Base-by-base conservation (phyloP, 1,140 invertebrate species). In the Drosophila grimshawi region DNA sequence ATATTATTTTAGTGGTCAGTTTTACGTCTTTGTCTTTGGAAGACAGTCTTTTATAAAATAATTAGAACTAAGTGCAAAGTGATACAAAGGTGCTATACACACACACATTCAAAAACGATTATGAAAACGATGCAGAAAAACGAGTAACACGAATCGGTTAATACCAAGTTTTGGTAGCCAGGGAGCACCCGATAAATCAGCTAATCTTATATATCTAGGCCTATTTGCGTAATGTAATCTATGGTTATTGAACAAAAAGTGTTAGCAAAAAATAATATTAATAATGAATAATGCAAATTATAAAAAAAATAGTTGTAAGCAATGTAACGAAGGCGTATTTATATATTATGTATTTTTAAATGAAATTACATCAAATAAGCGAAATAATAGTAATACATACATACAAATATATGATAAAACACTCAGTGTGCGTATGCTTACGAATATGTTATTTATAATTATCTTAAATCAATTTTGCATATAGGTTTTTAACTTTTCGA, bases 21-120 rank as follows among this genome's bases (percentile, higher is more conserved):
- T 80, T 48, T 57, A 67, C 52, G 81, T 85, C 78, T 81, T 86
- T 81, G 80, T 80, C 85, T 90, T 90, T 76, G 62, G 68, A 90
- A 86, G 81, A 90, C 30, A 75, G 81, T 79, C 71, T 81, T 90
- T 76, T 89, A 69, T 80, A 78, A 70, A 76, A 72, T 69, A 78
- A 90, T 69, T 89, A 91, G 75, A 81, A 76, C 72, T 90, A 89
- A 91, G 81, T 67, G 89, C 81, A 91, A 91, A 91, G 89, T 91
- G 89, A 91, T 91, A 91, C 69, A 85, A 91, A 91, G 89, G 89
- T 91, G 89, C 89, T 91, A 91, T 91, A 91, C 85, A 88, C 79
- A 88, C 79, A 88, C 59, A 80, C 37, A 76, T 43, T 53, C 7
- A 71, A 41, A 68, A 71, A 59, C 62, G 46, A 69, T 66, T 52